phyloP scores from a whole-genome alignment of 2,888 invertebrate genomes.

The Orchesellides sinensis region DNA sequence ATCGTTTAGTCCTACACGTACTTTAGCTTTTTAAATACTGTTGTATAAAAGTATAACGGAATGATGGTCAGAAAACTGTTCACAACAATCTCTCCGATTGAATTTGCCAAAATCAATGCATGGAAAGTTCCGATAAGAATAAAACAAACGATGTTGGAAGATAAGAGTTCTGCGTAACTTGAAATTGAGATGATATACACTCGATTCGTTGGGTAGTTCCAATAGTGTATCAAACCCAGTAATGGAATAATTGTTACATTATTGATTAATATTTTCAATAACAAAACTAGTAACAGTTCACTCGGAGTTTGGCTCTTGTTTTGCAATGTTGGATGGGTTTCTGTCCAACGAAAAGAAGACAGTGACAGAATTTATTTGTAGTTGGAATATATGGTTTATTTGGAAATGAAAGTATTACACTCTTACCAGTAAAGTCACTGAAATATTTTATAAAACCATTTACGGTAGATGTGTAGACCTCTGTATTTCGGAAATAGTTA shows the following conservation, averaged over 20 bases:
- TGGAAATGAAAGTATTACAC: background rate
- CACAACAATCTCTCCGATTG: background rate
- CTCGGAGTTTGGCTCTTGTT: too few species aligned
- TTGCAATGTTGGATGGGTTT: background rate
- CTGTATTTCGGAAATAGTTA: conserved; percentile 29
- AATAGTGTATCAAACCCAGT: background rate
- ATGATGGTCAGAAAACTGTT: background rate
- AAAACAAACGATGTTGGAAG: too few species aligned
- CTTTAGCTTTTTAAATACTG: background rate
- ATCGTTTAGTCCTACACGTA: too few species aligned
- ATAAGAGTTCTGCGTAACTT: background rate
- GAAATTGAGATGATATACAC: background rate
- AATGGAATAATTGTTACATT: background rate
- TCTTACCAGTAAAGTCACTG: conserved; percentile 13
- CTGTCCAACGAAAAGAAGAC: background rate
- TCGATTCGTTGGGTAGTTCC: background rate
- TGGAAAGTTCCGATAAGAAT: too few species aligned
- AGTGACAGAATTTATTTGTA: background rate
- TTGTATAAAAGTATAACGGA: background rate
- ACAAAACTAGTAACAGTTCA: background rate
- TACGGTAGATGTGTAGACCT: conserved; percentile 8
- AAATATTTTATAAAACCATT: conserved; percentile 41
- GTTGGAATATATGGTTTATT: background rate
- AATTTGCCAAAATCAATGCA: background rate
- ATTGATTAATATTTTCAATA: background rate